phyloP scores from a whole-genome alignment of 1,140 invertebrate species.

The Drosophila athabasca region DNA sequence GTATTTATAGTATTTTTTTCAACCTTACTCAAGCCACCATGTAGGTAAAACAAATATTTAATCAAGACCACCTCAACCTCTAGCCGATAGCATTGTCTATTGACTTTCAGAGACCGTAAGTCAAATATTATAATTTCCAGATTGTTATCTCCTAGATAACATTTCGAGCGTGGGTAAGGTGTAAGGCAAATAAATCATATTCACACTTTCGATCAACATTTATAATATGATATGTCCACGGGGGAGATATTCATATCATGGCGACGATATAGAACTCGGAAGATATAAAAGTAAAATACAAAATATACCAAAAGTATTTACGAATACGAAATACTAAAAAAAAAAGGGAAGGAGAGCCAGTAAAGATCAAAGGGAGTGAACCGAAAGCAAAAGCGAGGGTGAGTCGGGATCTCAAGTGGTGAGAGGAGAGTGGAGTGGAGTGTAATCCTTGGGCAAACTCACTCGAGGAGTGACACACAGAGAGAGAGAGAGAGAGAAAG shows the following conservation, averaged over 20 bases:
- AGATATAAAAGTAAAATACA: background rate
- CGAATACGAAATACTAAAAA: background rate
- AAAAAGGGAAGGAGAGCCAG: background rate
- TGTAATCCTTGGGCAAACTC: slow-evolving; percentile 60
- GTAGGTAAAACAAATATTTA: slow-evolving; percentile 38
- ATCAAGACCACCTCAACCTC: slow-evolving; percentile 21
- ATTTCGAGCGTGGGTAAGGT: slow-evolving; percentile 45
- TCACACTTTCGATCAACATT: slow-evolving; percentile 57
- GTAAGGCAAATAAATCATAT: slow-evolving; percentile 66
- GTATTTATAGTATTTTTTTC: background rate
- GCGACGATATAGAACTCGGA: background rate
- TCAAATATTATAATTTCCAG: slow-evolving; percentile 47
- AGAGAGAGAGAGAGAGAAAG: background rate
- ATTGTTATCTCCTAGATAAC: slow-evolving; percentile 55
- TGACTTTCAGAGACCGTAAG: slow-evolving; percentile 42
- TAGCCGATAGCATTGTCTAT: slow-evolving; percentile 14
- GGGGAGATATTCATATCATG: slow-evolving; percentile 1
- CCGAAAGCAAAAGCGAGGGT: slow-evolving; percentile 23
- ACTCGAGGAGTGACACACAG: slow-evolving; percentile 22
- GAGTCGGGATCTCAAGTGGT: slow-evolving; percentile 53
- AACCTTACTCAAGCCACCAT: background rate
- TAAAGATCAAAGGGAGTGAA: slow-evolving; percentile 46
- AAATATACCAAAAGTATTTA: slow-evolving; percentile 22
- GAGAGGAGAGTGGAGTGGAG: slow-evolving; percentile 11
- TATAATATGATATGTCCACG: slow-evolving; percentile 39